These are phyloP conservation scores for Drosophila orena DNA, from an alignment of 1,140 invertebrate genomes.

Conservation along the genomic window DNA sequence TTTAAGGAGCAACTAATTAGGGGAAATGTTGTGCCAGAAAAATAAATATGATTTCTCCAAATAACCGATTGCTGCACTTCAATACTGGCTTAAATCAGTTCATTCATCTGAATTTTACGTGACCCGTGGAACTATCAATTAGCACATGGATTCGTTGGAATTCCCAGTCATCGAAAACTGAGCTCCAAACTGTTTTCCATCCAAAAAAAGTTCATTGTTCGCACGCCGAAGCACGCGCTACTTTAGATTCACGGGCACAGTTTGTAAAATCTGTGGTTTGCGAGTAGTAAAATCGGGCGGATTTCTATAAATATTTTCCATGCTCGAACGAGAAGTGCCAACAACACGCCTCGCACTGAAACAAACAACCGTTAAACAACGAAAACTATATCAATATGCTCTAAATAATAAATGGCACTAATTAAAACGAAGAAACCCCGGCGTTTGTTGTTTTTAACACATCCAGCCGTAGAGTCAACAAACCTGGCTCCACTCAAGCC, in stretches of 20 bases:
- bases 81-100: constrained; percentile 13
- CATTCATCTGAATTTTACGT: constrained; percentile 40
- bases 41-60: background rate
- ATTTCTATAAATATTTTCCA: constrained; percentile 77
- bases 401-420: constrained; percentile 85
- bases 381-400: constrained; percentile 84
- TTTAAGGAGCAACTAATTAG: too few relatives aligned
- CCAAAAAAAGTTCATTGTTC: constrained; percentile 46
- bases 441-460: constrained; percentile 73
- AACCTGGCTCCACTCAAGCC: constrained; percentile 19
- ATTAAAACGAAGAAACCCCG: constrained; percentile 80
- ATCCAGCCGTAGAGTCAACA: constrained; percentile 53
- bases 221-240: constrained; percentile 38
- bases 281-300: constrained; percentile 29
- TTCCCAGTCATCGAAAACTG: constrained; percentile 53
- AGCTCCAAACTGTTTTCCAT: constrained; percentile 39
- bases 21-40: too few relatives aligned
- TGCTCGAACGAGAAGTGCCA: constrained; percentile 60
- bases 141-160: constrained; percentile 58
- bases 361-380: constrained; percentile 81
- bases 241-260: constrained; percentile 13
- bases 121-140: constrained; percentile 51
- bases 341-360: constrained; percentile 56
- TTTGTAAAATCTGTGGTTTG: constrained; percentile 43
- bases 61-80: background rate